Base-by-base conservation (phyloP, 2,888 invertebrate species). In the Azorinus chamasolen region DNA sequence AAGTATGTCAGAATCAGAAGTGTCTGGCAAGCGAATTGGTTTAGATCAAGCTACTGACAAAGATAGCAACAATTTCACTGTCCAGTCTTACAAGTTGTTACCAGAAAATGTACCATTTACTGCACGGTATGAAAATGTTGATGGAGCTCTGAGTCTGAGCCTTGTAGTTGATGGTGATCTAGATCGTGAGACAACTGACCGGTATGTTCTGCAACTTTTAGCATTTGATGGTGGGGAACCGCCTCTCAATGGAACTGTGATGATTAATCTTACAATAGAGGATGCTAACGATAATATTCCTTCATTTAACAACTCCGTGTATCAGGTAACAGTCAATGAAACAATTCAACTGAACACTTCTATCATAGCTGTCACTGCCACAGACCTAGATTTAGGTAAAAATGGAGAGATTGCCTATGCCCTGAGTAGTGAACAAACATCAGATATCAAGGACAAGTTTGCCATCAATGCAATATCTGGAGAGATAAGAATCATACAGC, bases 321-420 rank as follows among this genome's bases (percentile, higher is more conserved):
- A 89, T 59, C 79, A 79, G 18, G 81, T 84, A 2, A 78, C 78
- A 2, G 85, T 89, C 1, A 85, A 84, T 39, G 89, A 89, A 70
- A 87, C 83, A 24, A 74, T 86, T 8, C 57, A 74, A 12, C 57
- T 75, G 6, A 85, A 87, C 20, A 74, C 84, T 12, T 65, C 84
- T 3, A 79, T 90, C n/a, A 43, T 89, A 1, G 81, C 77, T 32
- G 96, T 98, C 0, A 95, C 95, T n/a, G 98, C 98, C 0, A 95
- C 95, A 6, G 98, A 99, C 91, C 95, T 95, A 39, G 98, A 98
- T 90, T 95, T 96, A 82, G 98, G 97, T 6, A 95, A 95, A 5
- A 98, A 98, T 91, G 96, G 93, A 2, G 92, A 94, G 62, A 90
- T 95, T 14, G 83, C 89, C 20, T 94, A 94, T 87, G 92, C 92